phyloP scores from a whole-genome alignment of 2,113 vertebrate species.

The Anas platyrhynchos region DNA sequence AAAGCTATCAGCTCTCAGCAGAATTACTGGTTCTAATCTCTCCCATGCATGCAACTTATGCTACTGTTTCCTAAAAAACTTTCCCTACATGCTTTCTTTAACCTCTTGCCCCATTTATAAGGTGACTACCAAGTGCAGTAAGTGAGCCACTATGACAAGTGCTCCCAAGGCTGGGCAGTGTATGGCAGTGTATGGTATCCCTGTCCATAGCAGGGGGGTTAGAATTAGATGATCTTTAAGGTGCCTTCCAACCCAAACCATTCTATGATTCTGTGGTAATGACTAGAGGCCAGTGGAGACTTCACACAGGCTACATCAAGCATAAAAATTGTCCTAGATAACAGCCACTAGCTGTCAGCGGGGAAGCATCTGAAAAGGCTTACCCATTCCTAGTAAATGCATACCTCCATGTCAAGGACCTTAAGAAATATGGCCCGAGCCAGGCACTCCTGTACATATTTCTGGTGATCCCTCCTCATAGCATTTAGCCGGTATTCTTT shows the following conservation, averaged over 20 bases:
- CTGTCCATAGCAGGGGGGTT: too few relatives aligned
- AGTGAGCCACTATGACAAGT: background rate
- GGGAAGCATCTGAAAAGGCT: background rate
- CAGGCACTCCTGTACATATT: slow-evolving; percentile 82
- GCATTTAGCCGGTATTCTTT: slow-evolving; percentile 87
- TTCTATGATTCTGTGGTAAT: too few relatives aligned
- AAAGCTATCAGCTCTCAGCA: background rate
- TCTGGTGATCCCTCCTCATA: slow-evolving; percentile 85
- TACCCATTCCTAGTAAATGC: background rate
- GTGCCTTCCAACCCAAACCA: too few relatives aligned
- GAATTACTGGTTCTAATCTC: background rate
- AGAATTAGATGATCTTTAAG: too few relatives aligned
- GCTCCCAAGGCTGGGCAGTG: background rate
- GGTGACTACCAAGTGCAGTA: background rate
- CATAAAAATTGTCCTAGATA: background rate
- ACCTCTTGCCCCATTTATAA: background rate
- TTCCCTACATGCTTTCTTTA: background rate
- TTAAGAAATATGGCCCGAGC: slow-evolving; percentile 88
- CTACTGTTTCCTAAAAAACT: background rate
- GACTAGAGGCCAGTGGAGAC: background rate
- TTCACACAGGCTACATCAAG: accelerated
- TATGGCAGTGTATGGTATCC: too few relatives aligned
- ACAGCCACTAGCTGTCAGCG: background rate
- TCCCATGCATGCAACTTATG: too few relatives aligned
- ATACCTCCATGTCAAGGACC: slow-evolving; percentile 91